A percentile compares a stretch with the other conserved stretches of the same genome.
Conservation (phyloP, 2,888 invertebrate genomes). For the Willowsia nigromaculata region DNA sequence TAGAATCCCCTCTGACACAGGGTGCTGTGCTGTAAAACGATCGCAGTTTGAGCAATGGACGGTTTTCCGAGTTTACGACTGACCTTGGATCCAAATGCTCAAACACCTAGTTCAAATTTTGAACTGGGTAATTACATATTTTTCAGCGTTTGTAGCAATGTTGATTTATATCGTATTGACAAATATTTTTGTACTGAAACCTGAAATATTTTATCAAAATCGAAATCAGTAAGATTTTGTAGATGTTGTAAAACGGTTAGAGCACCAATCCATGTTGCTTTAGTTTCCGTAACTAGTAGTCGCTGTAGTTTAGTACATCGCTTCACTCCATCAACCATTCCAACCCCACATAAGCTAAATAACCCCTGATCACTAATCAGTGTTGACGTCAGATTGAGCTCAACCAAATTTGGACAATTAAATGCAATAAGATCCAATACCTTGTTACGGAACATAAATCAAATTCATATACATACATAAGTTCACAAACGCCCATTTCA, state of each 20-base stretch:
- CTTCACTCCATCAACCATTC: conserved; percentile 74
- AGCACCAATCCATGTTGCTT: conserved; percentile 79
- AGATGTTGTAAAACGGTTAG: conserved; percentile 79
- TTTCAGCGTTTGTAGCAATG: neutral
- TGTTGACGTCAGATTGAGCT: conserved; percentile 79
- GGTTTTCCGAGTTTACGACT: conserved; percentile 30
- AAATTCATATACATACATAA: neutral
- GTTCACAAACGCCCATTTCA: neutral
- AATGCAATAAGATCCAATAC: conserved; percentile 79
- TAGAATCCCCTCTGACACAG: conserved; percentile 77
- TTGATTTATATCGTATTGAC: neutral
- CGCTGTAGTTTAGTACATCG: conserved; percentile 79
- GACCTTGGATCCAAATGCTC: conserved; percentile 76
- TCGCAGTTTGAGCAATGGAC: conserved; percentile 75
- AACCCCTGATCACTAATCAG: conserved; percentile 79
- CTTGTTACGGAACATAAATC: conserved; percentile 72
- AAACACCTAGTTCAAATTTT: too few species aligned
- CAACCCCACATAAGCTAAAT: conserved; percentile 78
- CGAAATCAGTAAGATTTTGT: conserved; percentile 79
- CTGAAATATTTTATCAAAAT: conserved; percentile 80
- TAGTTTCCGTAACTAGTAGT: conserved; percentile 79
- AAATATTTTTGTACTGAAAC: conserved; percentile 70
- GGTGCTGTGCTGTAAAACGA: conserved; percentile 79
- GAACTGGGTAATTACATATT: too few species aligned
- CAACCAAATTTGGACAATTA: conserved; percentile 79